phyloP scores from a whole-genome alignment of 2,888 invertebrate genomes.

The Helicoverpa assulta region DNA sequence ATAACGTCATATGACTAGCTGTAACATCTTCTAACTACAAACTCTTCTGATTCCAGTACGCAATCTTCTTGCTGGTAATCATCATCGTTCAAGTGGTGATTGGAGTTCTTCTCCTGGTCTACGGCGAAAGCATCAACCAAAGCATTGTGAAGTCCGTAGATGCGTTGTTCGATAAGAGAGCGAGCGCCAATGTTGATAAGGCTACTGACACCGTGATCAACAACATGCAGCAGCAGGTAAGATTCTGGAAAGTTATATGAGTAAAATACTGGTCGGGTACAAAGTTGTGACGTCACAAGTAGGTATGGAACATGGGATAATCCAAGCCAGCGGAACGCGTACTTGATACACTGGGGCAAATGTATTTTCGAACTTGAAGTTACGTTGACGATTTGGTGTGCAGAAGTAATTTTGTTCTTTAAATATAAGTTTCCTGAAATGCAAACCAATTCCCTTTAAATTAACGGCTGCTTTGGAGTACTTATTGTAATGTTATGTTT shows the following conservation, averaged over 20 bases:
- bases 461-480: no score
- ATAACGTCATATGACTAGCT: no score
- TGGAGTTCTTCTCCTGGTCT: constrained; percentile 92
- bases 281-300: neutral
- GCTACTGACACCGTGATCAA: constrained; percentile 90
- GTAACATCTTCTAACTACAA: neutral
- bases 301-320: neutral
- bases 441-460: no score
- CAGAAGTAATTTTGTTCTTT: no score
- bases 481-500: no score
- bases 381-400: no score
- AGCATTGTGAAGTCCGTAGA: constrained; percentile 84
- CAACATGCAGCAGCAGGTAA: constrained; percentile 91
- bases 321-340: no score
- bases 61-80: constrained; percentile 92
- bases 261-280: neutral
- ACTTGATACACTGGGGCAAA: no score
- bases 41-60: constrained; percentile 90
- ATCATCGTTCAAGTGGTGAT: constrained; percentile 93
- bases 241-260: neutral
- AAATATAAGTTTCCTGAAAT: no score
- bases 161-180: constrained; percentile 73
- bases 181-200: constrained; percentile 67
- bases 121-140: constrained; percentile 88
- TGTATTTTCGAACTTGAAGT: no score